phyloP scores from a whole-genome alignment of 92 coral and sea anemone genomes.

The Porites divaricata region DNA sequence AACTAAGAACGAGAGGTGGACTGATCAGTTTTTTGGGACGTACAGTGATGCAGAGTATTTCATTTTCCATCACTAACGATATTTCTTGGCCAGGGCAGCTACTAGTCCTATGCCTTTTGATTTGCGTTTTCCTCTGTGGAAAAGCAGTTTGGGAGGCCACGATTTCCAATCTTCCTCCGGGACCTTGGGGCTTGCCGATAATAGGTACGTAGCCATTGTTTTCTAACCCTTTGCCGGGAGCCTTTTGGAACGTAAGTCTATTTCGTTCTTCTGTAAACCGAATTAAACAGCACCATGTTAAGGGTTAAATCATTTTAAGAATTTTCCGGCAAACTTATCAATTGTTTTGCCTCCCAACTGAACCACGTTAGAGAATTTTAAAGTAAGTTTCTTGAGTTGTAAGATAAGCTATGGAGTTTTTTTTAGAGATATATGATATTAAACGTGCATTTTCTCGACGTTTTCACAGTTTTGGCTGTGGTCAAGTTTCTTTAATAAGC shows the following conservation, averaged over 20 bases:
- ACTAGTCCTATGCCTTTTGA: slow-evolving; percentile 16
- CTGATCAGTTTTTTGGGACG: too few relatives aligned
- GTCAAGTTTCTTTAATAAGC: too few relatives aligned
- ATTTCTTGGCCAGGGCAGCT: slow-evolving; percentile 1
- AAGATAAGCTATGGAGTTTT: too few relatives aligned
- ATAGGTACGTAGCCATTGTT: slow-evolving; percentile 31
- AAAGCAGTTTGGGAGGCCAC: slow-evolving; percentile 15
- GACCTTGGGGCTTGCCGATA: slow-evolving; percentile 65
- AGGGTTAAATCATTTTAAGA: neutral
- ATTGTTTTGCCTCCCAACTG: neutral
- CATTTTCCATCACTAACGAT: neutral
- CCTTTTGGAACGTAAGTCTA: neutral
- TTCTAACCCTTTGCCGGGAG: neutral
- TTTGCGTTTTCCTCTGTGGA: slow-evolving; percentile 20
- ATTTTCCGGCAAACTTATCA: neutral
- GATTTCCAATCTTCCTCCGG: slow-evolving; percentile 45
- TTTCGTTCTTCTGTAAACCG: neutral
- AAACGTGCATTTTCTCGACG: too few relatives aligned
- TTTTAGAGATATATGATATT: too few relatives aligned
- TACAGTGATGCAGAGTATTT: neutral
- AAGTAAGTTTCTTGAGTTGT: too few relatives aligned
- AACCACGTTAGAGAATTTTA: neutral
- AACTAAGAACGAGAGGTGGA: neutral
- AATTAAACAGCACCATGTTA: neutral
- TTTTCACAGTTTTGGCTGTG: too few relatives aligned